These are phyloP conservation scores for Todus mexicanus DNA, from an alignment of 2,797 vertebrate species.

Conservation along the genomic window DNA sequence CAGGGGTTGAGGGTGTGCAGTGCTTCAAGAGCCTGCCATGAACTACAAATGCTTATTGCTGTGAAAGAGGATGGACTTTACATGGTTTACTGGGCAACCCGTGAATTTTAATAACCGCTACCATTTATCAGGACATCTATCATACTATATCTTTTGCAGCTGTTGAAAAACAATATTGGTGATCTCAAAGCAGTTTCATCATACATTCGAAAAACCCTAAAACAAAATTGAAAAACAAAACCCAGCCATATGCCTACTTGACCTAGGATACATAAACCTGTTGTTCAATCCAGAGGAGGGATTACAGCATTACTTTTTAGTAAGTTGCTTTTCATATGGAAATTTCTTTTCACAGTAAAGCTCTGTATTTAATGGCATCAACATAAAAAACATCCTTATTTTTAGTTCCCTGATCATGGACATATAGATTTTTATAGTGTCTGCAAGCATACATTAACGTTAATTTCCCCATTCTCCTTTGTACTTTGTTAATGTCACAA, in stretches of 20 bases:
- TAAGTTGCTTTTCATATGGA: conserved; percentile 82
- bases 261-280: conserved; percentile 79
- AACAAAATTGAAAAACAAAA: conserved; percentile 69
- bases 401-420: conserved; percentile 77
- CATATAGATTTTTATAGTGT: conserved; percentile 82
- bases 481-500: conserved; percentile 84
- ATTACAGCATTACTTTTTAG: conserved; percentile 77
- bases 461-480: conserved; percentile 80
- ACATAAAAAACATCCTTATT: conserved; percentile 76
- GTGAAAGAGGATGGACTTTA: conserved; percentile 21
- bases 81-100: conserved; percentile 68
- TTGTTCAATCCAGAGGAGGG: conserved; percentile 75
- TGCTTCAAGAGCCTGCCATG: neutral
- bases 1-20: neutral
- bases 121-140: conserved; percentile 60
- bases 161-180: conserved; percentile 70
- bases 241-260: conserved; percentile 79
- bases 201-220: conserved; percentile 65
- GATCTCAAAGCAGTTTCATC: conserved; percentile 73
- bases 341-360: conserved; percentile 78
- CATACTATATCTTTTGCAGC: conserved; percentile 68
- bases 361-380: conserved; percentile 78
- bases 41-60: neutral
- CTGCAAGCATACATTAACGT: conserved; percentile 79
- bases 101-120: conserved; percentile 71